Base-by-base conservation (phyloP, 2,888 invertebrate species). In the Agrotis clavis region DNA sequence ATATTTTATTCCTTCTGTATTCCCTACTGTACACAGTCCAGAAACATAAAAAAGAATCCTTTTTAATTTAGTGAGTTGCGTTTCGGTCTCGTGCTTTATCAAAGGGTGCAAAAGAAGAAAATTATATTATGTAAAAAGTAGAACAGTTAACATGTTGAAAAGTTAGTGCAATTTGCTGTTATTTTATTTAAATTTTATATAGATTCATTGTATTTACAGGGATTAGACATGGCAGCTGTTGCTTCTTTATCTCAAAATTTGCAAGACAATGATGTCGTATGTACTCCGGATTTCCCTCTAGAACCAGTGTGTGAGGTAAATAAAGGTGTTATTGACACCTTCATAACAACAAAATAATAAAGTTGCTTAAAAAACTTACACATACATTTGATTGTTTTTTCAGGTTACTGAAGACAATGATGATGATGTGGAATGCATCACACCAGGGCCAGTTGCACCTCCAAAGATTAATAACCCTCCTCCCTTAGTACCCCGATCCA, bases 241-340 rank as follows among this genome's bases (percentile, higher is more conserved):
- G 82, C 87, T 67, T 84, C 87, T 63, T 65, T 85, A 74, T 67
- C 79, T 35, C 83, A 77, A 25, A 77, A 67, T 71, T 0, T 61
- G 16, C 89, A 91, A 75, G 95, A 97, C 83, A 93, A 96, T 86
- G 96, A 95, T 87, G 97, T 97, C 18, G 97, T 97, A 21, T 97
- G 97, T 79, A 97, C 97, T 1, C 97, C 97, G 0, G 97, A 97
- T 89, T 94, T 96, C 68, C 95, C 95, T 4, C 71, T 96, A 85
- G 96, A 96, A 75, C 95, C 96, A 18, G 81, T 95, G 57, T 95
- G 95, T 78, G 96, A 96, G 93, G 96, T 96, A 91, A 87, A 19
- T 14, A 54, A 30, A 56, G 11, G 7, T 51, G 30, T 48, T 25
- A 50, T 57, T n/a, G 5, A 51, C 5, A 61, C 47, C 16, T 50